A percentile compares a stretch with the other conserved stretches of the same genome.
These are phyloP conservation scores for Conops quadrifasciatus DNA, from an alignment of 2,888 invertebrate species.

Conservation along the genomic window DNA sequence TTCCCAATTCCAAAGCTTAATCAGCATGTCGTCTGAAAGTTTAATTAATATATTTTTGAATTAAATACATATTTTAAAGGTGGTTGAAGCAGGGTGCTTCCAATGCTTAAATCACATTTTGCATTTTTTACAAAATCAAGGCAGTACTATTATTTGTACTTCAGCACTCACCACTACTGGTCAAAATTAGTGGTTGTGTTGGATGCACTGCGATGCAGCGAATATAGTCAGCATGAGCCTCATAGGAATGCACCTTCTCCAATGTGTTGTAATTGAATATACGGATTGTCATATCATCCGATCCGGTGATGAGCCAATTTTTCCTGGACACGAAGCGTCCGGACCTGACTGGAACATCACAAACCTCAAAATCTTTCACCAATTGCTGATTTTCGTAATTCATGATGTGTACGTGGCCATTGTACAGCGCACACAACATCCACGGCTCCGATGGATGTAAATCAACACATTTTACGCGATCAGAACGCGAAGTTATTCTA, in stretches of 20 bases:
- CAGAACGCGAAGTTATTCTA: slow-evolving; percentile 95
- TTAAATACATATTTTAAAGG: background rate
- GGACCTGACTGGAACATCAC: slow-evolving; percentile 95
- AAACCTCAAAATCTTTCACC: slow-evolving; percentile 90
- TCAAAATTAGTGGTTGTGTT: slow-evolving; percentile 94
- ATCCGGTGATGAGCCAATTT: slow-evolving; percentile 98
- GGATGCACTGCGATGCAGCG: slow-evolving; percentile 97
- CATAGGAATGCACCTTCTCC: slow-evolving; percentile 93
- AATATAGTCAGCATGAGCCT: slow-evolving; percentile 99
- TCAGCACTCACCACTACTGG: slow-evolving; percentile 84
- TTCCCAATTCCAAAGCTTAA: slow-evolving; percentile 99
- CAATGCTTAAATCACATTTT: background rate
- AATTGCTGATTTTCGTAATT: slow-evolving; percentile 95
- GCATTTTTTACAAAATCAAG: background rate
- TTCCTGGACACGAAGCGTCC: slow-evolving; percentile 97
- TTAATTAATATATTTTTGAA: slow-evolving; percentile 8
- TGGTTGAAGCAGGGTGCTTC: background rate
- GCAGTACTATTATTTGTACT: background rate
- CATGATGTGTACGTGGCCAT: slow-evolving; percentile 99
- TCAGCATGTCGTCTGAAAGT: slow-evolving; percentile 91
- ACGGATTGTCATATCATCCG: slow-evolving; percentile 94
- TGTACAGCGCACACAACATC: slow-evolving; percentile 98
- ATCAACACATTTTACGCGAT: slow-evolving; percentile 98
- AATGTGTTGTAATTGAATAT: slow-evolving; percentile 99
- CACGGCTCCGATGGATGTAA: slow-evolving; percentile 98